phyloP scores from a whole-genome alignment of 2,888 invertebrate species.

The Geophilus truncorum region DNA sequence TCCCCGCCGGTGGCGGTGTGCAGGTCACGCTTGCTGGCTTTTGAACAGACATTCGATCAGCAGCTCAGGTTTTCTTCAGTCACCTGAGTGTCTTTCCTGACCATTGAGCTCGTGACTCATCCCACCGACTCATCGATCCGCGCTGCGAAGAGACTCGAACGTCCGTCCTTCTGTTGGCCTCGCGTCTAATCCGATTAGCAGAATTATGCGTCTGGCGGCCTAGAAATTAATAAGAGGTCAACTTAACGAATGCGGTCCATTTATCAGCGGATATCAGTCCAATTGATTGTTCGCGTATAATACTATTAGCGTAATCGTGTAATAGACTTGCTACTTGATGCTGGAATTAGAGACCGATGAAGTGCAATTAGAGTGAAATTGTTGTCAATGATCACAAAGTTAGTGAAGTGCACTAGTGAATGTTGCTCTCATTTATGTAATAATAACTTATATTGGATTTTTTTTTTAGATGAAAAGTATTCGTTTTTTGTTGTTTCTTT shows the following conservation, averaged over 20 bases:
- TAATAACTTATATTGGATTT: too few species aligned
- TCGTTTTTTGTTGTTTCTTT: too few species aligned
- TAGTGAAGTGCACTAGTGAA: too few species aligned
- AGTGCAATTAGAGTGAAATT: too few species aligned
- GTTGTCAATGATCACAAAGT: too few species aligned
- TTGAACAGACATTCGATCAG: not conserved
- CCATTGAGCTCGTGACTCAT: conserved; percentile 10
- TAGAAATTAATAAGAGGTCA: not conserved
- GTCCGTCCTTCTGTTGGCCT: not conserved
- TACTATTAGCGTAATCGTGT: too few species aligned
- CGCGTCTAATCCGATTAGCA: not conserved
- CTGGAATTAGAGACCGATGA: too few species aligned
- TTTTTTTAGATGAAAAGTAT: too few species aligned
- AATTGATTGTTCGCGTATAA: not conserved
- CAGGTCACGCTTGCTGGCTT: not conserved
- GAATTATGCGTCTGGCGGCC: not conserved
- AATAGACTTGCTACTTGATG: too few species aligned
- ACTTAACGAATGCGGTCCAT: not conserved
- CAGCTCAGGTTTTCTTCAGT: not conserved
- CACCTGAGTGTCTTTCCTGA: not conserved
- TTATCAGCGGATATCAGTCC: not conserved
- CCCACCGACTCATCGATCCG: not conserved
- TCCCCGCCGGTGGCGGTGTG: not conserved
- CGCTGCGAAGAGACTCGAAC: not conserved
- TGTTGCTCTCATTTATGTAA: too few species aligned